These are phyloP conservation scores for Hypotaenidia philippensis DNA, from an alignment of 2,797 vertebrate species.

Conservation along the genomic window DNA sequence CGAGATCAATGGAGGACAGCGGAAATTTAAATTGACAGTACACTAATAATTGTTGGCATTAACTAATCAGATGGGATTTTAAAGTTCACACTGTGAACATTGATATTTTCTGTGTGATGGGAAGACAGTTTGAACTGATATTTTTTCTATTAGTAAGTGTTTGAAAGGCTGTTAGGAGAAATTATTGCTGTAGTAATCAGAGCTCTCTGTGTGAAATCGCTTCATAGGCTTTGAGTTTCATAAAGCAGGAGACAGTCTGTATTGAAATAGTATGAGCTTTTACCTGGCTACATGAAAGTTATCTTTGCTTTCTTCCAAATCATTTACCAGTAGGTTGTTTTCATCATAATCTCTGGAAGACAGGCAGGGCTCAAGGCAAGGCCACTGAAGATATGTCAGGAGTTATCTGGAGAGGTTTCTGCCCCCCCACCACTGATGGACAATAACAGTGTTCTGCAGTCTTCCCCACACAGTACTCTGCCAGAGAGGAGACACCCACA, in stretches of 20 bases:
- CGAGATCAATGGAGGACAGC: not conserved
- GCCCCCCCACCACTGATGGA: not conserved
- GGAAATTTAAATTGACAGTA: not conserved
- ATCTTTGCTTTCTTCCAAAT: conserved; percentile 21
- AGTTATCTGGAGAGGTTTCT: not conserved
- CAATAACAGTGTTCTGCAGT: no score
- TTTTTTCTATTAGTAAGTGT: conserved; percentile 68
- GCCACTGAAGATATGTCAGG: not conserved
- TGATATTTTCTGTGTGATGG: conserved; percentile 51
- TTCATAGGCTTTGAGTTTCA: conserved; percentile 50
- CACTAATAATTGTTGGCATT: conserved; percentile 5
- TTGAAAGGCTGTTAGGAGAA: conserved; percentile 78
- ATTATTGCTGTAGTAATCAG: conserved; percentile 77
- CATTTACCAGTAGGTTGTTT: conserved; percentile 14
- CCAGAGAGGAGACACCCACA: not conserved
- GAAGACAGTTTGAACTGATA: conserved; percentile 47
- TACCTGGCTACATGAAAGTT: conserved; percentile 43
- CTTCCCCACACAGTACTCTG: not conserved
- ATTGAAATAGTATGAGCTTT: conserved; percentile 52
- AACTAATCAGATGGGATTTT: conserved; percentile 55
- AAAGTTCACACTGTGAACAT: conserved; percentile 58
- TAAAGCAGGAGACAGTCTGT: conserved; percentile 29
- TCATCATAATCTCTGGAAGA: conserved; percentile 10
- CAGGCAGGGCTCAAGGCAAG: not conserved
- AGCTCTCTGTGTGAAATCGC: conserved; percentile 76